These are phyloP conservation scores for Conus canariensis DNA, from an alignment of 2,888 invertebrate genomes.

Conservation along the genomic window DNA sequence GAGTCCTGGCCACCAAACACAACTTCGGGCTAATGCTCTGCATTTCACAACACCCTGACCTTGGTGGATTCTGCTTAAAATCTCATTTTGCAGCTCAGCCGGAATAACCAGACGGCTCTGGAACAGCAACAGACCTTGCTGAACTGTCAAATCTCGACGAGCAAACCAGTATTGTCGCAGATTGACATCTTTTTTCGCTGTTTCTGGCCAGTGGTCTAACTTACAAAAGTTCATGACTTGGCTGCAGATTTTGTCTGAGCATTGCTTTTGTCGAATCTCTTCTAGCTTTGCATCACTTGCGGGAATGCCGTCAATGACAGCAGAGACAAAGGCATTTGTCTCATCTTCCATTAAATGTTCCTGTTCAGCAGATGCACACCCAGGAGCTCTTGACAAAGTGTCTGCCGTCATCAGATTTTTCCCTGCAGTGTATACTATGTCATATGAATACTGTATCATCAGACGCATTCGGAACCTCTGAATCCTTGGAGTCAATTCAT, in stretches of 20 bases:
- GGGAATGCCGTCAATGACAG: too few species aligned
- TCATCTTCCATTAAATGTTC: neutral
- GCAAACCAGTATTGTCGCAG: conserved; percentile 15
- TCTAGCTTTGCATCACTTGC: too few species aligned
- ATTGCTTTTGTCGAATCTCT: too few species aligned
- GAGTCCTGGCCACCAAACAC: conserved; percentile 14
- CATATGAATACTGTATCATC: too few species aligned
- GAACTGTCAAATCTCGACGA: conserved; percentile 2
- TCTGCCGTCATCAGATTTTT: too few species aligned
- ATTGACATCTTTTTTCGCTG: conserved; percentile 7
- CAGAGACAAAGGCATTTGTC: neutral
- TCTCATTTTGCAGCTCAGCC: neutral
- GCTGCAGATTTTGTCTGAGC: too few species aligned
- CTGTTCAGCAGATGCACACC: too few species aligned
- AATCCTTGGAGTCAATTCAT: too few species aligned
- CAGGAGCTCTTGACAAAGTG: too few species aligned
- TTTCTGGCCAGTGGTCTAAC: neutral
- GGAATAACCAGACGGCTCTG: neutral
- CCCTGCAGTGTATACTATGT: too few species aligned
- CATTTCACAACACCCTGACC: neutral
- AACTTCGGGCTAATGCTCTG: conserved; percentile 3
- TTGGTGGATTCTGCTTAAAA: neutral
- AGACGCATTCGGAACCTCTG: too few species aligned
- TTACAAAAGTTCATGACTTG: too few species aligned
- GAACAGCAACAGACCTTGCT: neutral